Conservation (phyloP, 2,797 vertebrate genomes). For the Schizopygopsis pylzovi region DNA sequence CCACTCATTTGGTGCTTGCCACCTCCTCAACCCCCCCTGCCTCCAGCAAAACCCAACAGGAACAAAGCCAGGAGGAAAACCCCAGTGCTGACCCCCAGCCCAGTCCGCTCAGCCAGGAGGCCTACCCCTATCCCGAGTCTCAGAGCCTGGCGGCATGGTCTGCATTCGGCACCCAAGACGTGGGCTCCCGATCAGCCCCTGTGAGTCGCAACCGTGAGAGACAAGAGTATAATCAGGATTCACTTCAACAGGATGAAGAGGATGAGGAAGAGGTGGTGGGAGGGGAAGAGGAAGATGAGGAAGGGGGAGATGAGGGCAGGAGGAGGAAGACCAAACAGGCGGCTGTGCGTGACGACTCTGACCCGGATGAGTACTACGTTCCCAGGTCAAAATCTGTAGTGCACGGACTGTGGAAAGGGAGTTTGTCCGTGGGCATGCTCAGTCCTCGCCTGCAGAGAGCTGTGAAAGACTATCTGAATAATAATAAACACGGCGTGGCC, state of each 20-base stretch:
- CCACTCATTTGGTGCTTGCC: slow-evolving; percentile 63
- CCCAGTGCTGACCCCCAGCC: slow-evolving; percentile 65
- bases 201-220: slow-evolving; percentile 68
- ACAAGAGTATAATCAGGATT: slow-evolving; percentile 72
- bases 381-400: slow-evolving; percentile 88
- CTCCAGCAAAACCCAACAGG: slow-evolving; percentile 69
- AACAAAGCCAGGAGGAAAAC: slow-evolving; percentile 70
- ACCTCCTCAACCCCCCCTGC: slow-evolving; percentile 64
- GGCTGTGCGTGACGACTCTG: slow-evolving; percentile 69
- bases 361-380: slow-evolving; percentile 83
- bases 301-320: slow-evolving; percentile 58
- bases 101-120: slow-evolving; percentile 70
- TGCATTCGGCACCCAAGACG: slow-evolving; percentile 77
- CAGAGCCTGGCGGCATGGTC: slow-evolving; percentile 81
- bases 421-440: slow-evolving; percentile 87
- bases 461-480: slow-evolving; percentile 88
- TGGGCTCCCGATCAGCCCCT: slow-evolving; percentile 69
- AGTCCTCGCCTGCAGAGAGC: slow-evolving; percentile 92
- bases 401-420: slow-evolving; percentile 88
- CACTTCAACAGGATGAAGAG: slow-evolving; percentile 61
- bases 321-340: slow-evolving; percentile 61
- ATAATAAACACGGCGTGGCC: slow-evolving; percentile 91
- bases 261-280: slow-evolving; percentile 70
- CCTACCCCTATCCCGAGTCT: slow-evolving; percentile 69
- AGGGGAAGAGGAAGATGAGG: slow-evolving; percentile 55